Conservation (phyloP, 2,888 invertebrate genomes). For the Bombylius discolor region DNA sequence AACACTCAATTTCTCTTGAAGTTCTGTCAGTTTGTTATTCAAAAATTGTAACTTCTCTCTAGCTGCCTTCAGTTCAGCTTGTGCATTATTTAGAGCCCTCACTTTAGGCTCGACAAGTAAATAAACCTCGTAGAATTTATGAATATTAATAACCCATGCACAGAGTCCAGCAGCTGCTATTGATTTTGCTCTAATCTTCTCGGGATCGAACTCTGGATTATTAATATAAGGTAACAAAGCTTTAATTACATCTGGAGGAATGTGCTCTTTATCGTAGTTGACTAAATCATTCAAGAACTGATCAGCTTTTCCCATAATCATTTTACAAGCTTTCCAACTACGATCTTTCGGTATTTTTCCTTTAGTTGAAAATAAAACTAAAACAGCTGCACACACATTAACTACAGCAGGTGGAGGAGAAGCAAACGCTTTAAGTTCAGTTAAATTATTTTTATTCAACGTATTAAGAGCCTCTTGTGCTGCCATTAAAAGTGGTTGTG, state of each 20-base stretch:
- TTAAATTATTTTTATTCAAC: constrained; percentile 82
- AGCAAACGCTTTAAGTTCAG: constrained; percentile 88
- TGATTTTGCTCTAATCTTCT: constrained; percentile 73
- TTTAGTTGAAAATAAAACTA: constrained; percentile 68
- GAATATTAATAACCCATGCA: constrained; percentile 88
- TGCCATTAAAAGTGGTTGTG: constrained; percentile 79
- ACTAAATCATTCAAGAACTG: constrained; percentile 69
- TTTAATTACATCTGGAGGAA: constrained; percentile 75
- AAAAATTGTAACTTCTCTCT: constrained; percentile 64
- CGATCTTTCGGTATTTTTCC: constrained; percentile 83
- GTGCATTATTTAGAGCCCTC: constrained; percentile 71
- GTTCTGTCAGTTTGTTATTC: constrained; percentile 53
- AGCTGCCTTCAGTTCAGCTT: constrained; percentile 69
- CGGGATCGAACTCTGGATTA: constrained; percentile 69
- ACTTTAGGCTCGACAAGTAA: constrained; percentile 87
- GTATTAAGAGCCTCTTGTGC: constrained; percentile 87
- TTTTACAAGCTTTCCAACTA: constrained; percentile 84
- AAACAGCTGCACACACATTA: constrained; percentile 73
- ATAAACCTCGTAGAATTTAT: constrained; percentile 78
- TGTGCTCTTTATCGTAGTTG: constrained; percentile 87
- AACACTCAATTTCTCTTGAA: constrained; percentile 60
- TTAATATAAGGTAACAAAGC: constrained; percentile 46
- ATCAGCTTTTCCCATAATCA: constrained; percentile 83
- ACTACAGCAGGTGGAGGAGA: constrained; percentile 82
- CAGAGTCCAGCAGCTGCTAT: constrained; percentile 85